phyloP scores from a whole-genome alignment of 2,888 invertebrate genomes.

The Ectemnius cavifrons region DNA sequence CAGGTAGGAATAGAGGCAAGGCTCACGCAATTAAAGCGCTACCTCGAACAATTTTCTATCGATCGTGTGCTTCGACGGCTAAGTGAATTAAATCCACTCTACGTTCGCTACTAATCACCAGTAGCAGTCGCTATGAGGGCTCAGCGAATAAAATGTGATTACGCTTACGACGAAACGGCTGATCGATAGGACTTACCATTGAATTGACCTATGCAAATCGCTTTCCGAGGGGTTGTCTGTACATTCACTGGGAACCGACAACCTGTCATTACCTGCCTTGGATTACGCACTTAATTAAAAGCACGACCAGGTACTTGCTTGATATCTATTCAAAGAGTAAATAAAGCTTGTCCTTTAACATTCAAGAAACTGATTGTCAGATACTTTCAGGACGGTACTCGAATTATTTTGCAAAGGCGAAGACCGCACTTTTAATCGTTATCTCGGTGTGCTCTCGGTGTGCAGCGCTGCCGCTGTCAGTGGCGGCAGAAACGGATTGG shows the following conservation, averaged over 20 bases:
- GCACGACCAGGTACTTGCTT: no score
- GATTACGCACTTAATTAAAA: no score
- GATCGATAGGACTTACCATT: slow-evolving; percentile 33
- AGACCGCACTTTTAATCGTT: neutral
- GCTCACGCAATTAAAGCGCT: slow-evolving; percentile 61
- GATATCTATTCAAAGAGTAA: no score
- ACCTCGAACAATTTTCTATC: slow-evolving; percentile 53
- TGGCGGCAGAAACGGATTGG: neutral
- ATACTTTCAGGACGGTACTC: no score
- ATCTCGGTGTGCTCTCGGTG: neutral
- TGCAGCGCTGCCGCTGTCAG: neutral
- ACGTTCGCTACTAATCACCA: slow-evolving; percentile 20
- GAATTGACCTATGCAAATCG: slow-evolving; percentile 34
- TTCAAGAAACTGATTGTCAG: no score
- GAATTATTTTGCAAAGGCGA: neutral
- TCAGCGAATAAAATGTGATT: slow-evolving; percentile 44
- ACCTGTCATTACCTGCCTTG: no score
- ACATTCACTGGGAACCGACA: no score
- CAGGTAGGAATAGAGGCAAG: slow-evolving; percentile 35
- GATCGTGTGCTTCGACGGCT: slow-evolving; percentile 38
- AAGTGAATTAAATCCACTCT: slow-evolving; percentile 61
- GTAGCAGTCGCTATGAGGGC: slow-evolving; percentile 40
- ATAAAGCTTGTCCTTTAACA: no score
- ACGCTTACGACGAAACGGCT: slow-evolving; percentile 44
- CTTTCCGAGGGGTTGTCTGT: neutral